Evolutionary conservation across 2,113 vertebrate genomes (phyloP).

Genomic region (Eudyptes chrysolophus): DNA sequence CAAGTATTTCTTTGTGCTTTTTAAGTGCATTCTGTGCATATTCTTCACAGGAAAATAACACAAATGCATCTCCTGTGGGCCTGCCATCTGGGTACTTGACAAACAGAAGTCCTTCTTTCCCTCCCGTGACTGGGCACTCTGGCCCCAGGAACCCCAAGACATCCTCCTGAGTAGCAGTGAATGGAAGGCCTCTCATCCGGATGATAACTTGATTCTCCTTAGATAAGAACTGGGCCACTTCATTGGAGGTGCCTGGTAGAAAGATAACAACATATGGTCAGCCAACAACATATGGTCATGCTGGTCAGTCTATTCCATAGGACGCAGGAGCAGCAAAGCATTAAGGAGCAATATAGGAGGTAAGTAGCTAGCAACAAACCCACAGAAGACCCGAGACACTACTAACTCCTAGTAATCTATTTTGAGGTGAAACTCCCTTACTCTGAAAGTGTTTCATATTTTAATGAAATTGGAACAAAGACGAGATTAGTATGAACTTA

Average conservation of each 20-base stretch:
- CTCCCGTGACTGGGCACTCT: conserved; percentile 89
- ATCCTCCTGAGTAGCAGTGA: conserved; percentile 88
- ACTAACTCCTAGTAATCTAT: conserved; percentile 82
- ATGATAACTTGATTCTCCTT: conserved; percentile 96
- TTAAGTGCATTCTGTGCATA: conserved; percentile 93
- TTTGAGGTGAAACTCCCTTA: not conserved
- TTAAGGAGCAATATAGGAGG: not conserved
- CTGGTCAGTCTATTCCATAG: not conserved
- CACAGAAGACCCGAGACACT: not conserved
- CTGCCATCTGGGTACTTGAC: conserved; percentile 95
- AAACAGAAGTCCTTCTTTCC: conserved; percentile 90
- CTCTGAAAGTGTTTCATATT: not conserved
- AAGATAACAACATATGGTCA: not conserved
- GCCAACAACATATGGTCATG: not conserved
- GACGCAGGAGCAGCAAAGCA: not conserved
- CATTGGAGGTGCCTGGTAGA: conserved; percentile 89
- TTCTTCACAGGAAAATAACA: conserved; percentile 95
- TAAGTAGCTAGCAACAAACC: not conserved
- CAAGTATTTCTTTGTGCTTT: conserved; percentile 95
- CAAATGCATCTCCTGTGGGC: conserved; percentile 95
- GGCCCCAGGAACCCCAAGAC: conserved; percentile 90
- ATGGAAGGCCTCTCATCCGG: conserved; percentile 92
- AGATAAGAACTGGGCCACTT: conserved; percentile 95
- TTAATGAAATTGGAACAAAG: not conserved
- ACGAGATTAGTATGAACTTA: not conserved